Percentiles rank a stretch among this genome's conserved stretches.
phyloP scores from a whole-genome alignment of 2,113 vertebrate species.

The Lepisosteus osseus region DNA sequence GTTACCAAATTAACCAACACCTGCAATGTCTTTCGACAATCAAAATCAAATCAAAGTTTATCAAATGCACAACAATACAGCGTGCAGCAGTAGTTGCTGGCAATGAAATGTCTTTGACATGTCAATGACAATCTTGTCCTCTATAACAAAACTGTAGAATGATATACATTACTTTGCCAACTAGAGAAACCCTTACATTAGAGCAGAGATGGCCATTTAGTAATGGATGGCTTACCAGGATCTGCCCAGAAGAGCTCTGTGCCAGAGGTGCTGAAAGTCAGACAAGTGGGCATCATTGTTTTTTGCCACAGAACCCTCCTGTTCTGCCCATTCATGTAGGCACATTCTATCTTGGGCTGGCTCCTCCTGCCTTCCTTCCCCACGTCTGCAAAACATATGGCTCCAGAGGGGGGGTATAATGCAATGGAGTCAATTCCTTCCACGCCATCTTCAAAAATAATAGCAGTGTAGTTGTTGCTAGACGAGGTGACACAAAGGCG shows the following conservation, averaged over 20 bases:
- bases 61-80: too few species aligned
- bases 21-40: too few species aligned
- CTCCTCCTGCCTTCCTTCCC: neutral
- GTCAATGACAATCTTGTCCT: too few species aligned
- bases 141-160: too few species aligned
- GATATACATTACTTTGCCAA: too few species aligned
- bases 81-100: too few species aligned
- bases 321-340: constrained; percentile 76
- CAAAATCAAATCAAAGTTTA: too few species aligned
- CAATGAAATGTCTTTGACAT: too few species aligned
- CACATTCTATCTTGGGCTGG: constrained; percentile 57
- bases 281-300: constrained; percentile 57
- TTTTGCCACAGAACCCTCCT: constrained; percentile 69
- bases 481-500: constrained; percentile 66
- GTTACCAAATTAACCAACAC: too few species aligned
- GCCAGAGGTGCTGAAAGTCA: constrained; percentile 65
- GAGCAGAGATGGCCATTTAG: too few species aligned
- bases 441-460: constrained; percentile 59
- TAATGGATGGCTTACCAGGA: constrained; percentile 48
- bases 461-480: constrained; percentile 41
- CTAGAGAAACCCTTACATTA: too few species aligned
- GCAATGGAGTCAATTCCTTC: constrained; percentile 58
- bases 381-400: constrained; percentile 72
- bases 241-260: constrained; percentile 83
- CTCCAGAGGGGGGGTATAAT: constrained; percentile 66